Evolutionary conservation across 2,113 vertebrate species (phyloP).

Genomic region (Amblyornis subalaris): DNA sequence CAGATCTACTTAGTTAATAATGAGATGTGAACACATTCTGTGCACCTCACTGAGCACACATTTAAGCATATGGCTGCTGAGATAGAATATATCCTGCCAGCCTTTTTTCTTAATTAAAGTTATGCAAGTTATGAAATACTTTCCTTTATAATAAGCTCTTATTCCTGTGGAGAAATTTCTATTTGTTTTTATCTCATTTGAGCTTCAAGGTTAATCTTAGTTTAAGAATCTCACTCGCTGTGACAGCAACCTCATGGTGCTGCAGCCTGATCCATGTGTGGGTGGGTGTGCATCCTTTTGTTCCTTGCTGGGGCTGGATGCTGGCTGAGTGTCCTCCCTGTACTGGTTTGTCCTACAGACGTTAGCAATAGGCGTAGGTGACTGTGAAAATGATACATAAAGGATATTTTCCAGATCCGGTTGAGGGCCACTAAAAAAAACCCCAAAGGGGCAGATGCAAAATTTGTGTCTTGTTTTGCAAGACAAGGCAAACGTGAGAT

Average conservation of each 20-base stretch:
- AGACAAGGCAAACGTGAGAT: background rate
- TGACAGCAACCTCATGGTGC: slow-evolving; percentile 60
- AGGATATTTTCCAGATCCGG: background rate
- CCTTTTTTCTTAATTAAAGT: slow-evolving; percentile 82
- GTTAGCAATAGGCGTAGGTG: background rate
- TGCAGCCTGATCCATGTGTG: slow-evolving; percentile 40
- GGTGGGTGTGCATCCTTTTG: slow-evolving; percentile 44
- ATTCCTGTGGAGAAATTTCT: slow-evolving; percentile 81
- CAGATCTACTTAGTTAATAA: slow-evolving; percentile 66
- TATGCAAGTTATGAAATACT: slow-evolving; percentile 74
- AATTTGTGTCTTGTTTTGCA: background rate
- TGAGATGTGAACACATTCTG: slow-evolving; percentile 67
- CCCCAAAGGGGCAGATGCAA: background rate
- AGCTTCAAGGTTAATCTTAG: slow-evolving; percentile 80
- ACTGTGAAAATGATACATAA: slow-evolving; percentile 27
- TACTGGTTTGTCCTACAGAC: slow-evolving; percentile 5
- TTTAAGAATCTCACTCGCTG: slow-evolving; percentile 74
- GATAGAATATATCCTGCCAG: slow-evolving; percentile 72
- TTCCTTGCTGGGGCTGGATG: slow-evolving; percentile 55
- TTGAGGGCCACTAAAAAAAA: background rate
- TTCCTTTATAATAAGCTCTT: slow-evolving; percentile 78
- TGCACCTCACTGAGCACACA: slow-evolving; percentile 69
- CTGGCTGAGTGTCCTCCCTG: slow-evolving; percentile 36
- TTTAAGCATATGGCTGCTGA: slow-evolving; percentile 72
- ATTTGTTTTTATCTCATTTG: slow-evolving; percentile 84